phyloP scores from a whole-genome alignment of 2,888 invertebrate genomes.

The Exephanes ischioxanthus region DNA sequence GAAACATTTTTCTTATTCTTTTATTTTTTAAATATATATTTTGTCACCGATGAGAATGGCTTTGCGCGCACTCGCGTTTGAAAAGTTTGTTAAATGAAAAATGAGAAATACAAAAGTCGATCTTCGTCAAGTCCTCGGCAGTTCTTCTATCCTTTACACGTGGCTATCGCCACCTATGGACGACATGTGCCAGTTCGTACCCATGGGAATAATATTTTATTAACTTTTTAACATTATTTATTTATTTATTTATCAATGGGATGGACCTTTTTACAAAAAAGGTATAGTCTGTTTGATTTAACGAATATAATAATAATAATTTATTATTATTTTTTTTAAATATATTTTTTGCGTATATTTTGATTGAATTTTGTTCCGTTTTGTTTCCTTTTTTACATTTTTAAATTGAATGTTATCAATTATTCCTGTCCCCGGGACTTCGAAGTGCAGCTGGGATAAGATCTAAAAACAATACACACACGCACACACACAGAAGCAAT shows the following conservation, averaged over 20 bases:
- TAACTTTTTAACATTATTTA: neutral
- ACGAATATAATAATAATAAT: no score
- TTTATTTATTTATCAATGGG: neutral
- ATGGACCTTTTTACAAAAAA: no score
- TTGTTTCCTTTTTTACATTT: no score
- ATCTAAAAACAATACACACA: conserved; percentile 28
- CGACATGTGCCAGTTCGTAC: no score
- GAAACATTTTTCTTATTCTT: neutral
- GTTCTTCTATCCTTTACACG: neutral
- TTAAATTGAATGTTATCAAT: no score
- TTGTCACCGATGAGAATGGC: conserved; percentile 4
- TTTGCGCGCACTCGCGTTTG: neutral
- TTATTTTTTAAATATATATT: neutral
- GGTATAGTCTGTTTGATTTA: no score
- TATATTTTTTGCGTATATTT: neutral
- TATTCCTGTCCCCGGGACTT: neutral
- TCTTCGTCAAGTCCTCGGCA: conserved; percentile 18
- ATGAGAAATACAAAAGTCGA: conserved; percentile 4
- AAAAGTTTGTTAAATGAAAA: conserved; percentile 12
- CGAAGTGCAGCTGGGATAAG: conserved; percentile 22
- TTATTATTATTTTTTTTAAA: neutral
- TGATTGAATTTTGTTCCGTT: neutral
- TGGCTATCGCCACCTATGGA: no score
- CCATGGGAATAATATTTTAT: no score
- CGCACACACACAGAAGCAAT: neutral